These are phyloP conservation scores for Anhinga anhinga DNA, from an alignment of 2,113 vertebrate species.

Conservation along the genomic window DNA sequence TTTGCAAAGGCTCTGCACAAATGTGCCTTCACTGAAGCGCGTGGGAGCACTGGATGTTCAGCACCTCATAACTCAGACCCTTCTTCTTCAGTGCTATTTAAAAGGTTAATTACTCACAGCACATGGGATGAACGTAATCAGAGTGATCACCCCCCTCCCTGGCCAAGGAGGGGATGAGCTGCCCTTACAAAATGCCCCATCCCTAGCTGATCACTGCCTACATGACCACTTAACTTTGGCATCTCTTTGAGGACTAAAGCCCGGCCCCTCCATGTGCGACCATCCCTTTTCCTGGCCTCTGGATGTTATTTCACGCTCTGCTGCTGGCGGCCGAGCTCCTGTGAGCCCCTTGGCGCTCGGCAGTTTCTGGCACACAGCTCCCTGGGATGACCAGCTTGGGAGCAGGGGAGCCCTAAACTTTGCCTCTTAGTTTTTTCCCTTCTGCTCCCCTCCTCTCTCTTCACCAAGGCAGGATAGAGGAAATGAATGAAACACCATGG, in stretches of 20 bases:
- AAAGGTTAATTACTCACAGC: background rate
- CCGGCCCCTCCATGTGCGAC: background rate
- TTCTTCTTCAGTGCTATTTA: background rate
- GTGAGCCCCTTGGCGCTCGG: background rate
- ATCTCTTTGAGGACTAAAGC: background rate
- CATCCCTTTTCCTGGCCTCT: background rate
- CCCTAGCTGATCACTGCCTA: background rate
- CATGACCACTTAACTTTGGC: background rate
- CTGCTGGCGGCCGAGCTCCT: background rate
- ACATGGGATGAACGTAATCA: background rate
- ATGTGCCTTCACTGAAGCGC: accelerated
- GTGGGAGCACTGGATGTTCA: background rate
- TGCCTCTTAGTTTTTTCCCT: background rate
- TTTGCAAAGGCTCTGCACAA: background rate
- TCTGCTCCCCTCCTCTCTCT: background rate
- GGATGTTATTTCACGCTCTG: background rate
- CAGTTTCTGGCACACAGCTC: background rate
- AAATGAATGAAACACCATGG: background rate
- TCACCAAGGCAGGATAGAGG: background rate
- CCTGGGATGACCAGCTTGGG: background rate
- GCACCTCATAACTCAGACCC: background rate
- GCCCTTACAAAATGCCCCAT: background rate
- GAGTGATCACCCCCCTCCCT: background rate
- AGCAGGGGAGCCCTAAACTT: background rate
- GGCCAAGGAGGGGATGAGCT: background rate